A percentile compares a stretch with the other conserved stretches of the same genome.
phyloP scores from a whole-genome alignment of 2,888 invertebrate genomes.

The Cephus runcator region DNA sequence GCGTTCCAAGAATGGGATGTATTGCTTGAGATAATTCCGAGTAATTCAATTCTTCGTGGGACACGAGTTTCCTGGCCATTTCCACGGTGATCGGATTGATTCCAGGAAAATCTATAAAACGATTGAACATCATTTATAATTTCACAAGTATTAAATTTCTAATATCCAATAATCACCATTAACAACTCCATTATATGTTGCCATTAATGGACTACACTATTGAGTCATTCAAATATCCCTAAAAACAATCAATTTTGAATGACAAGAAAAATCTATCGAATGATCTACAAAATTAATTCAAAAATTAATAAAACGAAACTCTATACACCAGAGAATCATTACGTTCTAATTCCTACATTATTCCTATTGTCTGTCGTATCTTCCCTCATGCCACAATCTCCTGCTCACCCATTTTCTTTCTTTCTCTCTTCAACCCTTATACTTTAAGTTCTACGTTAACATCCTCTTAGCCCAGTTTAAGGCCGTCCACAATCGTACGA shows the following conservation, averaged over 20 bases:
- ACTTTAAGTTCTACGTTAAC: not conserved
- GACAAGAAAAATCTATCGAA: not conserved
- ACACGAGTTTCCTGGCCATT: conserved; percentile 45
- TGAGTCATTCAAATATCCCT: too few relatives aligned
- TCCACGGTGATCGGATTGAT: conserved; percentile 53
- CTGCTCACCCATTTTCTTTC: conserved; percentile 1
- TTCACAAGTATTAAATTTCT: not conserved
- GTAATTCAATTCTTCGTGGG: conserved; percentile 41
- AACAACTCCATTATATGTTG: too few relatives aligned
- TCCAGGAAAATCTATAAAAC: conserved; percentile 53
- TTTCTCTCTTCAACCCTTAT: not conserved
- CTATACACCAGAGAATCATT: not conserved
- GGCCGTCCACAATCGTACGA: conserved; percentile 39
- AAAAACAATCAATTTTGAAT: too few relatives aligned
- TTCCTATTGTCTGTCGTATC: not conserved
- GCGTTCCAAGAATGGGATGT: conserved; percentile 56
- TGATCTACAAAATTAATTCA: not conserved
- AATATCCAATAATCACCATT: too few relatives aligned
- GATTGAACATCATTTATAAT: not conserved
- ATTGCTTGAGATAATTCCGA: conserved; percentile 59
- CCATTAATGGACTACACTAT: too few relatives aligned
- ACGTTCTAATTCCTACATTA: not conserved
- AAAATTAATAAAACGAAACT: not conserved
- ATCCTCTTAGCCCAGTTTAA: conserved; percentile 48
- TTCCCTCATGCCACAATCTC: not conserved